Base-by-base conservation (phyloP, 2,888 invertebrate species). In the Mamestra brassicae region DNA sequence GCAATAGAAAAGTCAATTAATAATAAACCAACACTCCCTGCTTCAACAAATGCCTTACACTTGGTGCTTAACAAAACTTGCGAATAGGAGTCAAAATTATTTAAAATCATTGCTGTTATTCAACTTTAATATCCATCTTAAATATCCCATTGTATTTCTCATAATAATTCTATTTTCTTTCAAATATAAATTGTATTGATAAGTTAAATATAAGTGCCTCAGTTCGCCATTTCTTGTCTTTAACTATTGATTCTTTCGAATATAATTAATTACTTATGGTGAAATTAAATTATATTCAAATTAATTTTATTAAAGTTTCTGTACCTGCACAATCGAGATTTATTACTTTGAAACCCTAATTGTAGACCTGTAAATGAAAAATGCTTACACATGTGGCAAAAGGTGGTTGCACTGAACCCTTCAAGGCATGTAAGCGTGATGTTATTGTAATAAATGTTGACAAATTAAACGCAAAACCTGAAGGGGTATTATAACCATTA, bases 221-320 rank as follows among this genome's bases (percentile, higher is more conserved):
- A 34, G 68, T 71, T 80, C 47, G 71, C 76, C 70, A 71, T 79
- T 83, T 47, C 47, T 77, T 75, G 64, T 85, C 83, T 84, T 75
- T 42, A 54, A 60, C 50, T 78, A 62, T 79, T 74, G 55, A 67
- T 78, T 78, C 65, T 83, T 80, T 80, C 38, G 52, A 81, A 79
- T 84, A 62, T 75, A 64, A 78, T 73, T 76, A 63, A 73, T 81
- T 76, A 65, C 38, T 71, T 42, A 71, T 15, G 65, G 75, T 81
- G 66, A 71, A 76, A 75, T 78, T 80, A 67, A 78, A 81, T 76
- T 76, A 50, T 26, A 26, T 26, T 26, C 26, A 67, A 75, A 80
- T 52, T 74, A 66, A 68, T 86, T 85, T 85, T 77, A 89, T 80
- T 89, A 87, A 89, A 89, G 79, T 86, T 87, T 86, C 78, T 82